Evolutionary conservation across 2,113 vertebrate species (phyloP).

Genomic region (Lepisosteus osseus): DNA sequence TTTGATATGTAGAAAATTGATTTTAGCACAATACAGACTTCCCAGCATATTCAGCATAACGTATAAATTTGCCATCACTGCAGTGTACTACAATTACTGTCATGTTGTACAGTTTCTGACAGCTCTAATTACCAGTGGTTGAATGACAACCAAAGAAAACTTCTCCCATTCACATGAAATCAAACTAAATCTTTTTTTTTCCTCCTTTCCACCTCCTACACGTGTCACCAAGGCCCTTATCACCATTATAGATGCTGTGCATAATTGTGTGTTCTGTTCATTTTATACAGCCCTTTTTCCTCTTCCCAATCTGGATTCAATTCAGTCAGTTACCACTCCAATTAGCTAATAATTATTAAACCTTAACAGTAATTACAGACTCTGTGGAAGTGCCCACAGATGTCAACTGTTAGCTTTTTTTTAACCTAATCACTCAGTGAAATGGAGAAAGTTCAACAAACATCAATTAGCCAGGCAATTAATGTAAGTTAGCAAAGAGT

Average conservation of each 20-base stretch:
- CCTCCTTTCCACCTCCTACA: not conserved
- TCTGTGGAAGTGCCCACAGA: slow-evolving; percentile 87
- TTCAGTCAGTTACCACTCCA: slow-evolving; percentile 84
- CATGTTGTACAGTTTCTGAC: not conserved
- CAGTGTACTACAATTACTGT: not conserved
- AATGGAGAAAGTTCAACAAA: slow-evolving; percentile 87
- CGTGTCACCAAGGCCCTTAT: slow-evolving; percentile 14
- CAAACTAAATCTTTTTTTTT: slow-evolving; percentile 18
- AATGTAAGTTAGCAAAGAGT: slow-evolving; percentile 80
- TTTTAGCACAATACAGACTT: too few relatives aligned
- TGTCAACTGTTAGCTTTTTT: slow-evolving; percentile 84
- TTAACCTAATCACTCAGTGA: slow-evolving; percentile 83
- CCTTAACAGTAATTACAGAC: slow-evolving; percentile 90
- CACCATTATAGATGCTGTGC: slow-evolving; percentile 23
- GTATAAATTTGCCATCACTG: not conserved
- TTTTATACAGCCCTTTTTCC: slow-evolving; percentile 52
- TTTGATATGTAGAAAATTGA: too few relatives aligned
- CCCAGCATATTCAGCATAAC: not conserved
- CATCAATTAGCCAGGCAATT: slow-evolving; percentile 84
- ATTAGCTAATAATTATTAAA: slow-evolving; percentile 97
- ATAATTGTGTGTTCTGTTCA: slow-evolving; percentile 32
- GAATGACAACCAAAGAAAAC: not conserved
- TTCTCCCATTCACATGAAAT: not conserved
- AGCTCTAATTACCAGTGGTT: not conserved
- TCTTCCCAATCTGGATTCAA: slow-evolving; percentile 74